Conservation (phyloP, 1,140 invertebrate genomes). For the Thrips palmi region DNA sequence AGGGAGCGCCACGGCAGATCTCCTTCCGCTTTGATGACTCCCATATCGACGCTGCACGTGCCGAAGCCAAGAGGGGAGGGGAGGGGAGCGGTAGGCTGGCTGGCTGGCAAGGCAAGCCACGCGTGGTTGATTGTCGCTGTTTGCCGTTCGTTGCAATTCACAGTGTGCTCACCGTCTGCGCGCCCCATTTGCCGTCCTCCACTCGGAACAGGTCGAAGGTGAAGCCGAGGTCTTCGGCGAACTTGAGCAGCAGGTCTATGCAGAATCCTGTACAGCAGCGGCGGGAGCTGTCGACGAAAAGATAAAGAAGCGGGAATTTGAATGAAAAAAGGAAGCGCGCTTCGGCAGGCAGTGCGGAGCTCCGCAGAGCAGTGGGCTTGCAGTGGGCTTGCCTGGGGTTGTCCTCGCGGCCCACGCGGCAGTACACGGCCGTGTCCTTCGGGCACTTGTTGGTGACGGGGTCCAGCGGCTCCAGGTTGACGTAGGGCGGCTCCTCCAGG, state of each 20-base stretch:
- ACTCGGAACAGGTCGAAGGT: conserved; percentile 88
- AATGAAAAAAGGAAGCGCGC: not conserved
- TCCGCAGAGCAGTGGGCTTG: too few species aligned
- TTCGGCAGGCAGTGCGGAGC: too few species aligned
- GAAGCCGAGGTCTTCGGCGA: conserved; percentile 84
- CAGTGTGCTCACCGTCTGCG: conserved; percentile 45
- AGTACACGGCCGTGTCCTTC: conserved; percentile 25
- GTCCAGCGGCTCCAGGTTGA: conserved; percentile 27
- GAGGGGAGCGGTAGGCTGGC: too few species aligned
- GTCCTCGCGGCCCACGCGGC: conserved; percentile 20
- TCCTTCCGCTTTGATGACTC: too few species aligned
- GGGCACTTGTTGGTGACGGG: conserved; percentile 27
- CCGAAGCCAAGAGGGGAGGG: too few species aligned
- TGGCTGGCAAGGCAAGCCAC: too few species aligned
- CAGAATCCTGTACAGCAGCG: conserved; percentile 98
- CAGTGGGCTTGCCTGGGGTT: too few species aligned
- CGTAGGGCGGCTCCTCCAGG: conserved; percentile 38
- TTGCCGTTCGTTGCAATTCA: too few species aligned
- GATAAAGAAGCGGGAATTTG: conserved; percentile 1
- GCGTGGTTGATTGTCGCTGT: too few species aligned
- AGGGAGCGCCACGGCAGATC: too few species aligned
- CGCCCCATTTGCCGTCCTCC: conserved; percentile 89
- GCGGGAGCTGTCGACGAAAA: conserved; percentile 33
- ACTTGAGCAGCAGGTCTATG: conserved; percentile 83
- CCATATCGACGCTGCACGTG: too few species aligned